Evolutionary conservation across 2,113 vertebrate species (phyloP), one percentile per base, ranked within the genome.

Genomic region (Halichoeres trimaculatus): DNA sequence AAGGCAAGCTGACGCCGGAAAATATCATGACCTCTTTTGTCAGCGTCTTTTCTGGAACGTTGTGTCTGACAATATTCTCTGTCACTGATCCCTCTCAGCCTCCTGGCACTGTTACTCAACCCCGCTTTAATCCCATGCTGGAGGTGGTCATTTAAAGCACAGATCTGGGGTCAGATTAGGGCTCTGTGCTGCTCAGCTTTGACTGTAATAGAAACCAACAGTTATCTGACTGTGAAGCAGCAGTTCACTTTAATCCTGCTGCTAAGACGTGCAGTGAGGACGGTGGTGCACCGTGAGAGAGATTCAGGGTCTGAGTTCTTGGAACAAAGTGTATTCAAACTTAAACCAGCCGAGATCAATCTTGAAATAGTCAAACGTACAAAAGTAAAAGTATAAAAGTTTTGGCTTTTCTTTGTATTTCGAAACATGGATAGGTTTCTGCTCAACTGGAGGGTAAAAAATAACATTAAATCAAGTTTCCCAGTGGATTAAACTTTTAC

Each of bases 31-130:
- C 12, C 50, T 17, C 51, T 24, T 1, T 69, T 26, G 22, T 24
- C 17, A 50, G 34, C 41, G 11, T 40, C 43, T 30, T 45, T 53
- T 54, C 20, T 20, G 13, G 23, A 38, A 51, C 55, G 60, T 16
- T 22, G 12, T 48, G 4, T 23, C 62, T 17, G 8, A 57, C 35
- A 59, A 30, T 47, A 26, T 56, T 51, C n/a, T 22, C 57, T 58
- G 41, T 41, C 52, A 26, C 63, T 75, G 73, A 73, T 65, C 47
- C 60, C 10, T 65, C n/a, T 38, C 24, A 68, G 55, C 23, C 54
- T 13, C 24, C 68, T 43, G 34, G 35, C 20, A 38, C 55, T 47
- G 76, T 90, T 90, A 78, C 30, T 69, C 41, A 90, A 87, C 45
- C 56, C 30, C 30, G 1, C 16, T 9, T 61, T 76, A 86, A 84